These are phyloP conservation scores for Pseudanteris insignis DNA, from an alignment of 2,888 invertebrate genomes.

Conservation along the genomic window DNA sequence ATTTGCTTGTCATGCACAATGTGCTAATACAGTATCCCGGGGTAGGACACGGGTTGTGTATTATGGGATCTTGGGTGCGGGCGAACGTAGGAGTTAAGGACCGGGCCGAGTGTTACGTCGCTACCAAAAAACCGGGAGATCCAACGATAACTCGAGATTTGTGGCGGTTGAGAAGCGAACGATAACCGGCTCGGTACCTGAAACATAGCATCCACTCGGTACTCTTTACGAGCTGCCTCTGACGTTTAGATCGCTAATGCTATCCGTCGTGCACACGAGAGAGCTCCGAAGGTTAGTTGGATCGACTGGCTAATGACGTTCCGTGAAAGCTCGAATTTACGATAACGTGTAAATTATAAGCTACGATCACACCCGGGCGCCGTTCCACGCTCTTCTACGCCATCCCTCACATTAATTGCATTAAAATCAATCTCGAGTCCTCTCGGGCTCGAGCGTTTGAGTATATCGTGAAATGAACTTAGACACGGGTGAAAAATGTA, in stretches of 20 bases:
- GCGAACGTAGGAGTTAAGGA: constrained; percentile 36
- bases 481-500: too few relatives aligned
- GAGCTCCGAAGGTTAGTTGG: constrained; percentile 38
- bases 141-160: constrained; percentile 60
- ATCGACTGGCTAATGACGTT: constrained; percentile 43
- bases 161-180: constrained; percentile 58
- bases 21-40: constrained; percentile 19
- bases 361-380: too few relatives aligned
- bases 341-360: constrained; percentile 37
- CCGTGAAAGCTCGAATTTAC: constrained; percentile 35
- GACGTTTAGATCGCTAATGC: constrained; percentile 45
- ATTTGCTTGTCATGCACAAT: constrained; percentile 34
- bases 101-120: constrained; percentile 52
- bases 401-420: too few relatives aligned
- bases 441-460: too few relatives aligned
- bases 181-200: constrained; percentile 55
- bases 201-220: constrained; percentile 34
- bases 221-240: constrained; percentile 45
- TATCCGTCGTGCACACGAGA: constrained; percentile 43
- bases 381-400: constrained; percentile 6
- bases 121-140: constrained; percentile 61
- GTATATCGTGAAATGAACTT: too few relatives aligned
- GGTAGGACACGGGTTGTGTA: constrained; percentile 43
- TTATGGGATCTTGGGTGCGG: constrained; percentile 43
- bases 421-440: too few relatives aligned